These are phyloP conservation scores for Andricus quercusramuli DNA, from an alignment of 2,888 invertebrate genomes.

Conservation along the genomic window DNA sequence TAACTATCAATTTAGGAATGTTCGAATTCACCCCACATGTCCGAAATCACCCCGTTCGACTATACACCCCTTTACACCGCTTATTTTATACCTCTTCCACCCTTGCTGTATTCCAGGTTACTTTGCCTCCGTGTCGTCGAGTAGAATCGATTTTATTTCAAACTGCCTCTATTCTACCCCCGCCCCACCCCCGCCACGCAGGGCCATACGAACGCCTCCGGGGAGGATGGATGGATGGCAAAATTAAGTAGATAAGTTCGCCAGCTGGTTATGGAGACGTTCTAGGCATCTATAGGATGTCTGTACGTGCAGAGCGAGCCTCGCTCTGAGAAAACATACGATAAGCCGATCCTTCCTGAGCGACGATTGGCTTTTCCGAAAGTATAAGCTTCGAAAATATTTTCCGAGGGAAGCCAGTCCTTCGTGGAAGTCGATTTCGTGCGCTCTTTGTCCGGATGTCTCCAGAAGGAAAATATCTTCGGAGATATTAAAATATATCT, in stretches of 20 bases:
- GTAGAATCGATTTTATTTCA: constrained; percentile 34
- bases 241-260: constrained; percentile 55
- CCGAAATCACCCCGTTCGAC: no score
- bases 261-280: constrained; percentile 45
- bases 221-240: constrained; percentile 50
- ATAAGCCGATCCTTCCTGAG: constrained; percentile 45
- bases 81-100: not conserved
- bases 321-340: constrained; percentile 41
- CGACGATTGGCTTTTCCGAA: constrained; percentile 54
- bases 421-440: constrained; percentile 27
- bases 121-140: constrained; percentile 20
- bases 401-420: constrained; percentile 17
- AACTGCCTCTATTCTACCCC: not conserved
- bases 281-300: constrained; percentile 47
- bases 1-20: no score
- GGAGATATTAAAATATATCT: constrained; percentile 30
- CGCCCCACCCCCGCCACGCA: constrained; percentile 8
- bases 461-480: constrained; percentile 34
- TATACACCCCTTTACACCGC: not conserved
- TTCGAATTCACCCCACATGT: no score
- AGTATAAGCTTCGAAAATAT: constrained; percentile 40
- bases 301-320: constrained; percentile 14
- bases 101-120: constrained; percentile 23
- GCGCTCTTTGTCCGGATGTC: constrained; percentile 20
- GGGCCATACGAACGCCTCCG: constrained; percentile 43